phyloP scores from a whole-genome alignment of 2,888 invertebrate genomes.

The Stenurella melanura region DNA sequence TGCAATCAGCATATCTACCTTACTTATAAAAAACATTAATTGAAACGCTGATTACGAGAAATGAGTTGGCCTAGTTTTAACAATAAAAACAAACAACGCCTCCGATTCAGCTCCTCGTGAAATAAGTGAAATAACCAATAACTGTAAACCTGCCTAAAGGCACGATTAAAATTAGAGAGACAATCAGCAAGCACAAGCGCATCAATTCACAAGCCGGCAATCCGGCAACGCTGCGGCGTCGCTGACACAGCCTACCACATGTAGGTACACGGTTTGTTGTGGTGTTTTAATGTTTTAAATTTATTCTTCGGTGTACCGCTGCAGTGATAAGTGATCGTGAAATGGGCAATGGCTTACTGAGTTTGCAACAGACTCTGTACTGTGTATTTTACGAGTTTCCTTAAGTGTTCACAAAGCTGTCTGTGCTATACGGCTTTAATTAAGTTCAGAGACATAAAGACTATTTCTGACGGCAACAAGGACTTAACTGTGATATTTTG shows the following conservation, averaged over 20 bases:
- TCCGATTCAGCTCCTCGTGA: too few species aligned
- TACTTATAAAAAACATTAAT: too few species aligned
- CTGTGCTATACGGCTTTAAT: background rate
- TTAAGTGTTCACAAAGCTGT: background rate
- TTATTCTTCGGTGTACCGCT: conserved; percentile 1
- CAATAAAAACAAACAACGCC: too few species aligned
- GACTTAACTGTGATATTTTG: conserved; percentile 16
- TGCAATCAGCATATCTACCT: too few species aligned
- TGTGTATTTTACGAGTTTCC: conserved; percentile 33
- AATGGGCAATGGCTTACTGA: conserved; percentile 31
- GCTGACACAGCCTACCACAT: background rate
- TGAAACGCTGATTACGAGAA: too few species aligned
- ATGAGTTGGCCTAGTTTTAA: too few species aligned
- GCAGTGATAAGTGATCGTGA: conserved; percentile 10
- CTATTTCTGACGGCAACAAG: background rate
- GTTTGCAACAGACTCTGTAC: conserved; percentile 23
- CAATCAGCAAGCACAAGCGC: too few species aligned
- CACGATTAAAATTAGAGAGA: too few species aligned
- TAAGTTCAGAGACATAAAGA: background rate
- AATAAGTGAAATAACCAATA: too few species aligned
- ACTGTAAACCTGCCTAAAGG: too few species aligned
- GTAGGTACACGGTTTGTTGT: conserved; percentile 31
- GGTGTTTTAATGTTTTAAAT: background rate
- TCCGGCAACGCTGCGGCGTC: conserved; percentile 17
- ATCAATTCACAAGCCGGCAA: background rate